A percentile compares a stretch with the other conserved stretches of the same genome.
These are phyloP conservation scores for Sinohyriopsis cumingii DNA, from an alignment of 2,888 invertebrate genomes.

Conservation along the genomic window DNA sequence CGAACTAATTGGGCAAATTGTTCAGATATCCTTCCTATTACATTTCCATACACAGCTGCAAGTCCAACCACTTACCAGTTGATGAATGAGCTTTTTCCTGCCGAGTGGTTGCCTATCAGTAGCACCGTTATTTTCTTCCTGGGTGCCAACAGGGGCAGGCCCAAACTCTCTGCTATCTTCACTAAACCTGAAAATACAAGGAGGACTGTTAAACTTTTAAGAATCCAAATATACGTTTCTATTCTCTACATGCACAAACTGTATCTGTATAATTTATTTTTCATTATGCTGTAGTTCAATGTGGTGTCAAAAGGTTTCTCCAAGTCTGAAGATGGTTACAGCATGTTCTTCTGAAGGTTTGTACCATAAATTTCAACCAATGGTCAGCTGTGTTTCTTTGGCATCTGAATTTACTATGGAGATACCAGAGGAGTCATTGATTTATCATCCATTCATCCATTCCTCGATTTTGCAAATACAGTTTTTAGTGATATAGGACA, in stretches of 20 bases:
- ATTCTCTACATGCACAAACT: too few species aligned
- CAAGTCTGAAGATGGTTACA: neutral
- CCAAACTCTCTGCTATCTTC: constrained; percentile 73
- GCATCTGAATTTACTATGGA: too few species aligned
- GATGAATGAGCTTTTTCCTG: constrained; percentile 77
- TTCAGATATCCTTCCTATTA: too few species aligned
- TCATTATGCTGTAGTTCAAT: too few species aligned
- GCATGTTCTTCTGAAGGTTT: neutral
- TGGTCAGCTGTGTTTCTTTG: too few species aligned
- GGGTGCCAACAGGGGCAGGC: constrained; percentile 73
- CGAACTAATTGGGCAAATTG: too few species aligned
- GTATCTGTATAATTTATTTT: too few species aligned
- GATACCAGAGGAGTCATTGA: too few species aligned
- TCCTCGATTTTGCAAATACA: too few species aligned
- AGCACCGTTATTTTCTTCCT: constrained; percentile 76
- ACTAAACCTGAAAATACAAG: constrained; percentile 72
- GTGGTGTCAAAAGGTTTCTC: neutral
- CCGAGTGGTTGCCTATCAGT: constrained; percentile 77
- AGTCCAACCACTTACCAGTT: constrained; percentile 74
- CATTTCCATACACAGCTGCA: neutral
- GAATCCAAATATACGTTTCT: too few species aligned
- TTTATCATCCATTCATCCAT: too few species aligned
- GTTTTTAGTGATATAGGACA: too few species aligned
- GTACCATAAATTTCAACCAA: neutral
- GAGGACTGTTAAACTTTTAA: neutral